A percentile compares a stretch with the other conserved stretches of the same genome.
Conservation (phyloP, 2,113 vertebrate genomes). For the Acrocephalus kingi region DNA sequence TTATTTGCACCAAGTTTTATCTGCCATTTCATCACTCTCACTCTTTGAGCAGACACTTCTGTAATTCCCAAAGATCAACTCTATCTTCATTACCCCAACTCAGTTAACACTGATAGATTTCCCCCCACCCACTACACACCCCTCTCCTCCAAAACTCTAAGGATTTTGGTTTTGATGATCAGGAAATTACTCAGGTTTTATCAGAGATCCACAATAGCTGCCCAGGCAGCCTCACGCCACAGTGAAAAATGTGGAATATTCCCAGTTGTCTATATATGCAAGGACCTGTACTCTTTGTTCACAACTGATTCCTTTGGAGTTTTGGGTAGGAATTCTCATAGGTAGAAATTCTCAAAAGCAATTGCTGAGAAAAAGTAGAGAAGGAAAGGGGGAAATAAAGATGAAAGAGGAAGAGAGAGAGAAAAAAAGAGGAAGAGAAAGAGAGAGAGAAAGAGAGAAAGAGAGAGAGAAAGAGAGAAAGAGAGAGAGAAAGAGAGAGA, state of each 20-base stretch:
- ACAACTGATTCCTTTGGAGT: neutral
- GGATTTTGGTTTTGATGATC: neutral
- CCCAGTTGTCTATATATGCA: neutral
- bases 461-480: no score
- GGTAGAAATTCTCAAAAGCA: neutral
- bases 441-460: no score
- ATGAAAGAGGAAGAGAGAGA: neutral
- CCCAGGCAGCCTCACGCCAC: neutral
- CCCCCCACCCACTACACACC: neutral
- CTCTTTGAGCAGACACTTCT: neutral
- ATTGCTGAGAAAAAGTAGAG: neutral
- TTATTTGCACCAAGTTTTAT: neutral
- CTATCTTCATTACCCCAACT: neutral
- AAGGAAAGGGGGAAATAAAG: neutral
- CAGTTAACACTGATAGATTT: neutral
- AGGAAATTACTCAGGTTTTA: neutral
- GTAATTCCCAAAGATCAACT: neutral
- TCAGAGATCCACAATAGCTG: neutral
- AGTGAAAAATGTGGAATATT: neutral
- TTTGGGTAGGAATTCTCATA: neutral
- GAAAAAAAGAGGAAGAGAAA: no score
- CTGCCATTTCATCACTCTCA: neutral
- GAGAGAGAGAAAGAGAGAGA: no score
- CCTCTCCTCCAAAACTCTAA: neutral
- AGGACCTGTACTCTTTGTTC: neutral